Evolutionary conservation across 2,888 invertebrate species (phyloP), one percentile per base, ranked within the genome.

Genomic region (Aethes cnicana): DNA sequence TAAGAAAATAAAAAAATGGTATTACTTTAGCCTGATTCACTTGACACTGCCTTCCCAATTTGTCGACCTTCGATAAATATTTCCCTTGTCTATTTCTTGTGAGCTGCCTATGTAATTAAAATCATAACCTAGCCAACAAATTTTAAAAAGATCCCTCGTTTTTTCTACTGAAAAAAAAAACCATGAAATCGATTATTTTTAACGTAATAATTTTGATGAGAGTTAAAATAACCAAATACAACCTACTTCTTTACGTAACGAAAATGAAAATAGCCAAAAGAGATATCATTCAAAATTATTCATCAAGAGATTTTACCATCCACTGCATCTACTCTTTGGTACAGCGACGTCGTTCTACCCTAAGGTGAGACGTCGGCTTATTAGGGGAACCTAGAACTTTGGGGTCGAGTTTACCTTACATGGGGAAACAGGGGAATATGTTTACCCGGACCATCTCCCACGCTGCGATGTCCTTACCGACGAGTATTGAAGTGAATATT

Each of bases 341-440:
- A 9, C 23, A 16, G 59, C 63, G 63, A 69, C 66, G 62, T 63
- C 65, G 67, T 64, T 66, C 65, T 75, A 75, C 84, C 82, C 83
- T 76, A 77, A 85, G 84, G 85, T 86, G 82, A 83, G 81, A 82
- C 77, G 77, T 72, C 73, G 72, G 81, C 85, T 88, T 88, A 86
- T 88, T 87, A 87, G 84, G 85, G 87, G 85, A 82, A 81, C 78
- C 83, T 81, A 82, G 80, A 88, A 87, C 78, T 87, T 86, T 82
- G 79, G 84, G 87, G 86, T 84, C 74, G 81, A 75, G 74, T 81
- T 81, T 76, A 76, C 81, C 71, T 74, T 64, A 67, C 69, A 74
- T 69, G 67, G 72, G 74, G 81, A 77, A 75, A 77, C 77, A 73
- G 65, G 76, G 76, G 78, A 80, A 83, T 83, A 83, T 81, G 78